Conservation (phyloP, 2,113 vertebrate species). For the Tenebrosternarchus preto region DNA sequence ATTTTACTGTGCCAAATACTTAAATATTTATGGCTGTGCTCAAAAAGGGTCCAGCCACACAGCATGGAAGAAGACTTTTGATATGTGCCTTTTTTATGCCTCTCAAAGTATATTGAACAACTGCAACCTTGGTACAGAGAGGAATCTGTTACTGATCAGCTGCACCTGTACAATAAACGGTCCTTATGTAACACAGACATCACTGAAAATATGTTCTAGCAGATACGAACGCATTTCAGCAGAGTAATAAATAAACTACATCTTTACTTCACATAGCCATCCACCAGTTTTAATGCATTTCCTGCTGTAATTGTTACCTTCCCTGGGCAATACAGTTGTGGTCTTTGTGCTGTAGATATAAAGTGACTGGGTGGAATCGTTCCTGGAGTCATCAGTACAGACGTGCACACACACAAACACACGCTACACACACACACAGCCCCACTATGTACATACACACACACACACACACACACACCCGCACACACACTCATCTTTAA, state of each 20-base stretch:
- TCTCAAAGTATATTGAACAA: conserved; percentile 4
- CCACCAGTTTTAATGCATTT: background rate
- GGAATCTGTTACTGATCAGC: background rate
- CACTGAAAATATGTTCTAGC: no score
- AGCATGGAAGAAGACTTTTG: conserved; percentile 29
- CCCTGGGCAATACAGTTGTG: background rate
- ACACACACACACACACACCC: background rate
- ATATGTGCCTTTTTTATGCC: conserved; percentile 35
- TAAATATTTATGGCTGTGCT: conserved; percentile 62
- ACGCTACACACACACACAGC: no score
- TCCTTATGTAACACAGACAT: no score
- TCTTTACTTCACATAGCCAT: no score
- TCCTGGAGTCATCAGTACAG: background rate
- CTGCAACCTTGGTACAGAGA: background rate
- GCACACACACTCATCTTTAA: background rate
- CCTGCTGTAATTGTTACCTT: background rate
- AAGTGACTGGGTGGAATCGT: background rate
- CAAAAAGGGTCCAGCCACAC: conserved; percentile 53
- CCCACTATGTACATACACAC: background rate
- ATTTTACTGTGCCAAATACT: conserved; percentile 59
- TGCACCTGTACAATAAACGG: no score
- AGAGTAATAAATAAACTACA: no score
- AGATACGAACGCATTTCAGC: no score
- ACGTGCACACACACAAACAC: background rate
- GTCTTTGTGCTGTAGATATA: background rate